Conservation (phyloP, 1,140 invertebrate genomes). For the Lethrus apterus region DNA sequence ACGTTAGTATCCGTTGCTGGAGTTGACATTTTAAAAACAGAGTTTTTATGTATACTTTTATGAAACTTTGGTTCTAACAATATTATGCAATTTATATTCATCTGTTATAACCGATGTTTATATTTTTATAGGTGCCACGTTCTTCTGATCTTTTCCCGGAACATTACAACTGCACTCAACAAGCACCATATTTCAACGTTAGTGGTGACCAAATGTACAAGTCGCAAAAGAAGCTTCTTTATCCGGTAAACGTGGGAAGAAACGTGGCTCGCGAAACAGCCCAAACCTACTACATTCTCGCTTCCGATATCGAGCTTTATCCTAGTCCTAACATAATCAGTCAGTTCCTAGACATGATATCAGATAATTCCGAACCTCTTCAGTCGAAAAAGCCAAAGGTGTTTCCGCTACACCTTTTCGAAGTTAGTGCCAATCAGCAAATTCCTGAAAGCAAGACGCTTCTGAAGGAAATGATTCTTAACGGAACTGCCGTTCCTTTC, state of each 20-base stretch:
- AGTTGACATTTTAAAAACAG: too few species aligned
- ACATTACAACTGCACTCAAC: constrained; percentile 60
- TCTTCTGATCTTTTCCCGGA: constrained; percentile 52
- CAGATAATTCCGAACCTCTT: constrained; percentile 58
- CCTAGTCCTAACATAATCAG: constrained; percentile 70
- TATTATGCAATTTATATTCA: too few species aligned
- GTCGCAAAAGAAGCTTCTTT: constrained; percentile 68
- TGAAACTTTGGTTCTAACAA: too few species aligned
- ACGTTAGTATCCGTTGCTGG: too few species aligned
- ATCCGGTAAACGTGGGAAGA: constrained; percentile 81
- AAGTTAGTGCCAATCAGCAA: constrained; percentile 62
- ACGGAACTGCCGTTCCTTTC: constrained; percentile 77
- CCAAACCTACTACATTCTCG: constrained; percentile 74
- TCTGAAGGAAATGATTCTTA: constrained; percentile 66
- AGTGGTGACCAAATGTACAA: constrained; percentile 64
- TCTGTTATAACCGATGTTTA: too few species aligned
- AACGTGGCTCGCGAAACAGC: constrained; percentile 78
- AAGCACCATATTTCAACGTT: constrained; percentile 62
- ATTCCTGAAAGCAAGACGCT: constrained; percentile 69
- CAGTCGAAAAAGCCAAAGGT: constrained; percentile 63
- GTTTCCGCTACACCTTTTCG: constrained; percentile 76
- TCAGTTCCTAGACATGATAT: constrained; percentile 76
- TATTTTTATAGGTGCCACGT: constrained; percentile 53
- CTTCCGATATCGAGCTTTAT: constrained; percentile 83
- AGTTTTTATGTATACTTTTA: too few species aligned